Evolutionary conservation across 1,140 invertebrate genomes (phyloP).

Genomic region (Ceratosolen fusciceps): DNA sequence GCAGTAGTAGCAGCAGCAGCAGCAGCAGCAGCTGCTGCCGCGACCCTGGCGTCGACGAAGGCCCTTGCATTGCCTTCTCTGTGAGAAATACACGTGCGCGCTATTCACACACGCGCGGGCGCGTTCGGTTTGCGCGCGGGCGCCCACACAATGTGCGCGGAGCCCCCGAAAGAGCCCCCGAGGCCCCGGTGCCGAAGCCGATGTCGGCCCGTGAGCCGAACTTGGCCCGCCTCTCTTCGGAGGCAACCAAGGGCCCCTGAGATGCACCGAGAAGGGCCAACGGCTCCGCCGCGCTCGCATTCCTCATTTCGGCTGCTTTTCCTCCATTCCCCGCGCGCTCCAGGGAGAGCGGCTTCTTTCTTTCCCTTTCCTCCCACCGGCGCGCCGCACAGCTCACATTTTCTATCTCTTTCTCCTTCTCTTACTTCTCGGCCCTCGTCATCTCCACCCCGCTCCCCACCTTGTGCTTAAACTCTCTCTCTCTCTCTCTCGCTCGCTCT

Average conservation of each 20-base stretch:
- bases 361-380: no score
- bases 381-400: no score
- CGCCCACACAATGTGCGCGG: slow-evolving; percentile 32
- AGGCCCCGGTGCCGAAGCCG: neutral
- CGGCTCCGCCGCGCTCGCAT: neutral
- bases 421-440: no score
- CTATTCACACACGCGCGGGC: slow-evolving; percentile 65
- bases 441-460: neutral
- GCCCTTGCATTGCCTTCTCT: slow-evolving; percentile 59
- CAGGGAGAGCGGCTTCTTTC: neutral
- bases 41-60: slow-evolving; percentile 45
- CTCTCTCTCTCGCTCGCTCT: neutral
- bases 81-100: slow-evolving; percentile 70
- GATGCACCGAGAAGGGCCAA: neutral
- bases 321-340: neutral
- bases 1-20: no score
- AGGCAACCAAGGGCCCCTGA: neutral
- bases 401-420: no score
- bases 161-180: neutral
- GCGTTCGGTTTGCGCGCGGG: slow-evolving; percentile 1
- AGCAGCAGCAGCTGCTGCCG: no score
- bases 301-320: slow-evolving; percentile 16
- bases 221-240: neutral
- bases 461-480: no score
- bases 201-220: neutral